A percentile compares a stretch with the other conserved stretches of the same genome.
Evolutionary conservation across 2,113 vertebrate species (phyloP).

Genomic region (Coracopsis vasa): DNA sequence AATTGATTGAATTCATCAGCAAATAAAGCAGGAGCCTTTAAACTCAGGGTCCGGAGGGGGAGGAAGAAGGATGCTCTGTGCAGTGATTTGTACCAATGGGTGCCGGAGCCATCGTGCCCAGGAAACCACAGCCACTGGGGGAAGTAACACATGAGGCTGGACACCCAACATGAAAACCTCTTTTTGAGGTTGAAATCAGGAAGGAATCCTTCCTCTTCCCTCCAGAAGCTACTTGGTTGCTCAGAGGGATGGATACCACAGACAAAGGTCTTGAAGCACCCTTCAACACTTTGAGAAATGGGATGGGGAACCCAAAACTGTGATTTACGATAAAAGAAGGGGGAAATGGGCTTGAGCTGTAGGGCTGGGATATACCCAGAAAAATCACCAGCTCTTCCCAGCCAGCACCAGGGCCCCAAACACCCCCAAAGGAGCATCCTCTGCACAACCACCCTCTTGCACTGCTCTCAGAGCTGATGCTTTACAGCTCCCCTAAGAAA

Average conservation of each 20-base stretch:
- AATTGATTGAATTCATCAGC: conserved; percentile 26
- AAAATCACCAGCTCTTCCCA: neutral
- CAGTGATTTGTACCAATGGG: neutral
- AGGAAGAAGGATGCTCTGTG: neutral
- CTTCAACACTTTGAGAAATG: neutral
- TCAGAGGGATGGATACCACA: neutral
- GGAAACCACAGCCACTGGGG: neutral
- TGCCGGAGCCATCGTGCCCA: accelerated
- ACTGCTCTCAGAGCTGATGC: accelerated
- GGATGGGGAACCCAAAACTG: neutral
- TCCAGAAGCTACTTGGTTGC: neutral
- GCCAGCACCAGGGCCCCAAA: neutral
- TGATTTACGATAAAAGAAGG: neutral
- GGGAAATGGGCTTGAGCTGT: accelerated
- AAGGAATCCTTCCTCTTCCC: neutral
- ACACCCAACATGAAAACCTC: neutral
- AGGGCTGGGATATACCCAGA: neutral
- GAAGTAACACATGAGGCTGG: neutral
- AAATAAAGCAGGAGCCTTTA: conserved; percentile 10
- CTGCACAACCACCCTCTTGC: neutral
- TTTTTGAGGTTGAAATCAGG: neutral
- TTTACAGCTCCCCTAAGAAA: neutral
- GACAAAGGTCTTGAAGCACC: neutral
- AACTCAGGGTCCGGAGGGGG: neutral
- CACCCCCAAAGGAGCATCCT: neutral